These are phyloP conservation scores for Hirtodrosophila duncani DNA, from an alignment of 2,888 invertebrate species.

Conservation along the genomic window DNA sequence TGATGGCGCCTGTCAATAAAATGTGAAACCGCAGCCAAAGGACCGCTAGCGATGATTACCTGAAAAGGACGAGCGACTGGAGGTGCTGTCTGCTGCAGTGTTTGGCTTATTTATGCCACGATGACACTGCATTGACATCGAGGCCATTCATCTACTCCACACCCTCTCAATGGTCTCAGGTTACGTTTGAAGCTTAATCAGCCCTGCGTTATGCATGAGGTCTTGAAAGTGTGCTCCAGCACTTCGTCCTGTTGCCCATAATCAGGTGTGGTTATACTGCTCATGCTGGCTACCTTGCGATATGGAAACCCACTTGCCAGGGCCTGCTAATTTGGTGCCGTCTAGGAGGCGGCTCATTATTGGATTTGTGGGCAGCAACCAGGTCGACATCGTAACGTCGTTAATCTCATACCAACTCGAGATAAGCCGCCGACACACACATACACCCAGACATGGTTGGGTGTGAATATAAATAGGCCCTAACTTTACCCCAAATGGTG, in stretches of 20 bases:
- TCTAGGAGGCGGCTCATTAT: slow-evolving; percentile 50
- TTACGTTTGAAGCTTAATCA: slow-evolving; percentile 45
- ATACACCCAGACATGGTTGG: too few relatives aligned
- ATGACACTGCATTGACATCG: slow-evolving; percentile 39
- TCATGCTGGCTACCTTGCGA: slow-evolving; percentile 15
- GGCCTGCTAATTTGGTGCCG: slow-evolving; percentile 49
- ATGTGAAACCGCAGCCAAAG: not conserved
- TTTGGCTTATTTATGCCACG: slow-evolving; percentile 49
- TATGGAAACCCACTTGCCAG: slow-evolving; percentile 44
- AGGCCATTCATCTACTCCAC: not conserved
- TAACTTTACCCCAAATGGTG: slow-evolving; percentile 50
- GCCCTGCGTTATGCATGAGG: slow-evolving; percentile 49
- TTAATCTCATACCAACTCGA: too few relatives aligned
- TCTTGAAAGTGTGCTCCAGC: slow-evolving; percentile 9
- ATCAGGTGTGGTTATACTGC: slow-evolving; percentile 37
- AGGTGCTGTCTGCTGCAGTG: slow-evolving; percentile 15
- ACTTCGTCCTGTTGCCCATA: slow-evolving; percentile 23
- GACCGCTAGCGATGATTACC: not conserved
- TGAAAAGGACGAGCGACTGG: slow-evolving; percentile 7
- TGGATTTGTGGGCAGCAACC: slow-evolving; percentile 28
- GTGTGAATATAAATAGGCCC: slow-evolving; percentile 43
- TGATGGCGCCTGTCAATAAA: slow-evolving; percentile 33
- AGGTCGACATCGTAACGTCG: too few relatives aligned
- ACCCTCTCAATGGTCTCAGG: not conserved
- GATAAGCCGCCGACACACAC: too few relatives aligned